Percentiles rank a stretch among this genome's conserved stretches.
These are phyloP conservation scores for Callinectes sapidus DNA, from an alignment of 2,888 invertebrate species.

Conservation along the genomic window DNA sequence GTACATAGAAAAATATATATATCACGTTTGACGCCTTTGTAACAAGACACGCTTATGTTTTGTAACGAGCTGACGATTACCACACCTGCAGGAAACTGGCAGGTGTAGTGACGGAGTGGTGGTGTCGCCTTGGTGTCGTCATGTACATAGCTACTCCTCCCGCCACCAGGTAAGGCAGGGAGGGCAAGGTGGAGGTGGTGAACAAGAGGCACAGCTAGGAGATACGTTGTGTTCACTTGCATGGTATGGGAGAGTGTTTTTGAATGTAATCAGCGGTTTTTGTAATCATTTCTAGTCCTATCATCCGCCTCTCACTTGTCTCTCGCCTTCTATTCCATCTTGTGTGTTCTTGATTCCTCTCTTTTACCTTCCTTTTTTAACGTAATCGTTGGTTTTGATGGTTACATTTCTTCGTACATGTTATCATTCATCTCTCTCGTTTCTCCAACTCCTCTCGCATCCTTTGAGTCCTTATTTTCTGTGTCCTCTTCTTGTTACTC, in stretches of 20 bases:
- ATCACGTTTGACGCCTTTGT: conserved; percentile 48
- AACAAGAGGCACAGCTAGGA: background rate
- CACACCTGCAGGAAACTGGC: background rate
- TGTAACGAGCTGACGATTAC: background rate
- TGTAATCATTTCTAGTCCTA: background rate
- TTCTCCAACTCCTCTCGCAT: no score
- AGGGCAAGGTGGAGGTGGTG: background rate
- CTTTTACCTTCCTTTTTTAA: no score
- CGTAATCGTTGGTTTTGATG: no score
- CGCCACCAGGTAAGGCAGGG: background rate
- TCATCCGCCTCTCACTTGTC: no score
- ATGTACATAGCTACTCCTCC: background rate
- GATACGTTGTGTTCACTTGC: background rate
- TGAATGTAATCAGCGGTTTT: background rate
- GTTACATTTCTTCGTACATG: no score
- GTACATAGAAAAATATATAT: conserved; percentile 30
- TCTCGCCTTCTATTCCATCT: no score
- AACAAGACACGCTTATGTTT: conserved; percentile 46
- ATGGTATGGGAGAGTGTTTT: background rate
- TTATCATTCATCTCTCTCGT: no score
- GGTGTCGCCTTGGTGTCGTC: background rate
- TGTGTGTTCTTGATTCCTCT: no score
- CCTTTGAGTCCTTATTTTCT: no score
- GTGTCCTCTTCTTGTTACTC: no score
- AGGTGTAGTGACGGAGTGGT: background rate